A percentile compares a stretch with the other conserved stretches of the same genome.
phyloP scores from a whole-genome alignment of 2,113 vertebrate species.

The Syngnathus floridae region DNA sequence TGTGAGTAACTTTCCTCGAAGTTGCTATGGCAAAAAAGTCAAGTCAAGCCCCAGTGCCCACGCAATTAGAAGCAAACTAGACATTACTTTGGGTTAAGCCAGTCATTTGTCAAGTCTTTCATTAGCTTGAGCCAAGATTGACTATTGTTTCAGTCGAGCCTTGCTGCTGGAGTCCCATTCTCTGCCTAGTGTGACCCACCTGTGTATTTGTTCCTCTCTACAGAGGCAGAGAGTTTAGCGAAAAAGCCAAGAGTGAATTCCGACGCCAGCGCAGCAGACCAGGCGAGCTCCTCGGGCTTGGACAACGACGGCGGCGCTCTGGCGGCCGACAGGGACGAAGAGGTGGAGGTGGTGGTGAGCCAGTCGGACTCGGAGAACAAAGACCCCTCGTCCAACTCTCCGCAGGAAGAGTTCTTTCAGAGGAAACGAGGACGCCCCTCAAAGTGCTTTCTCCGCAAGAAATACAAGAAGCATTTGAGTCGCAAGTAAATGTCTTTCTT shows the following conservation, averaged over 20 bases:
- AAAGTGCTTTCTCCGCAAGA: constrained; percentile 87
- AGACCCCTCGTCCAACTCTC: constrained; percentile 74
- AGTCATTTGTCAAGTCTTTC: background rate
- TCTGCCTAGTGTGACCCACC: background rate
- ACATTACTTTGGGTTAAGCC: background rate
- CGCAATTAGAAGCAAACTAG: no score
- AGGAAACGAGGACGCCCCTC: constrained; percentile 84
- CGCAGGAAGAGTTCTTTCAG: constrained; percentile 66
- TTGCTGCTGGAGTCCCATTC: no score
- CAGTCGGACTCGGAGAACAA: constrained; percentile 85
- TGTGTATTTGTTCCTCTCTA: constrained; percentile 18
- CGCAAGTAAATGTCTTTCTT: constrained; percentile 64
- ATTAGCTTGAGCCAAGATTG: background rate
- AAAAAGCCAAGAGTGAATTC: constrained; percentile 53
- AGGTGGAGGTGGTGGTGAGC: constrained; percentile 73
- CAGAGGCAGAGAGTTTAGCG: constrained; percentile 65
- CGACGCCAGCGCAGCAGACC: constrained; percentile 66
- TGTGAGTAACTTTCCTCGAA: background rate
- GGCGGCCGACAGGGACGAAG: constrained; percentile 34
- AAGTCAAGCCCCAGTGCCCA: no score
- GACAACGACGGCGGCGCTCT: constrained; percentile 41
- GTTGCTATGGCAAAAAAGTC: background rate
- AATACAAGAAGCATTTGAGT: constrained; percentile 87
- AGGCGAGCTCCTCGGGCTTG: constrained; percentile 77
- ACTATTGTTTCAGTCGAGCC: background rate